phyloP scores from a whole-genome alignment of 2,888 invertebrate species.

The Napeogenes inachia region DNA sequence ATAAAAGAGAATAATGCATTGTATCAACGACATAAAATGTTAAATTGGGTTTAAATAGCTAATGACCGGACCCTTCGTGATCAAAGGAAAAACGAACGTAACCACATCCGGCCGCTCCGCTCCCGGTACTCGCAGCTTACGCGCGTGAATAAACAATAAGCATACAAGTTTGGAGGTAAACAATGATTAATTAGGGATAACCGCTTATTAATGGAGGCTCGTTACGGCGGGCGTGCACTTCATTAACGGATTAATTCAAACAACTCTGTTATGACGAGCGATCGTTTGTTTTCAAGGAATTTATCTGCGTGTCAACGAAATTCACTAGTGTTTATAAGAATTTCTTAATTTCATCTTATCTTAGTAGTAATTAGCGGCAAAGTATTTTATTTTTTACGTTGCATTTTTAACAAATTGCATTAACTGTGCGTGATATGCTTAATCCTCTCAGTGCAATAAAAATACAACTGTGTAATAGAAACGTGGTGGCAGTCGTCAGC shows the following conservation, averaged over 20 bases:
- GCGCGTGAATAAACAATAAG: conserved; percentile 22
- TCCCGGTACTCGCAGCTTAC: neutral
- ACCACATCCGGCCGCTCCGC: conserved; percentile 17
- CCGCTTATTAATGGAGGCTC: conserved; percentile 15
- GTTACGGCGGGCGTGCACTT: conserved; percentile 10
- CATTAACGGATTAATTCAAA: conserved; percentile 14
- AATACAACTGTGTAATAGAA: conserved; percentile 16
- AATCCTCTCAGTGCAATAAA: conserved; percentile 14
- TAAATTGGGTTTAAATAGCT: conserved; percentile 18
- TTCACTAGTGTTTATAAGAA: no score
- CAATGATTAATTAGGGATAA: conserved; percentile 22
- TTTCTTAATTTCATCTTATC: no score
- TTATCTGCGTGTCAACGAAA: neutral
- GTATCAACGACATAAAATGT: conserved; percentile 18
- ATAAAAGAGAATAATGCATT: conserved; percentile 1
- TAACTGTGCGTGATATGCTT: conserved; percentile 19
- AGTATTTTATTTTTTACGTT: neutral
- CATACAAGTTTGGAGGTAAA: conserved; percentile 18
- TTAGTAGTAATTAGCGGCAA: no score
- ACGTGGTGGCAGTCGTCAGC: conserved; percentile 39
- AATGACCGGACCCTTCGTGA: conserved; percentile 12
- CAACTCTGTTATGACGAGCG: neutral
- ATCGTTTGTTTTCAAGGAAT: neutral
- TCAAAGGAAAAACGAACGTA: conserved; percentile 27
- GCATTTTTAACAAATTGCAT: neutral